phyloP scores from a whole-genome alignment of 2,888 invertebrate species.

The Drosophila subquinaria region DNA sequence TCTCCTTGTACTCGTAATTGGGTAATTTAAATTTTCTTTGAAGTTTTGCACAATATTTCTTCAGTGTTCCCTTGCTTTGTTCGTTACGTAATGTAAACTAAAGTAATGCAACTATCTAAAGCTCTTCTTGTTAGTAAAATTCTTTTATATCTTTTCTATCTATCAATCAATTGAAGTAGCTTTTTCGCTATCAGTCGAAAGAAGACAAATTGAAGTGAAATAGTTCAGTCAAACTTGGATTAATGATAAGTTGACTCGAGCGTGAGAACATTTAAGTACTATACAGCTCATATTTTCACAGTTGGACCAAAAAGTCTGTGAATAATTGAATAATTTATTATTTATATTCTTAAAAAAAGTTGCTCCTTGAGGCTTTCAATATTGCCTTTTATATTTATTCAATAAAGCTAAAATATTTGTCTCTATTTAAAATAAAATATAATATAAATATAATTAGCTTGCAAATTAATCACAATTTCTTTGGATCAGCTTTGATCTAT shows the following conservation, averaged over 20 bases:
- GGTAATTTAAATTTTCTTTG: conserved; percentile 59
- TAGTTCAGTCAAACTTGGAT: not conserved
- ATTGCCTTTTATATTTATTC: not conserved
- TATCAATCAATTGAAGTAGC: conserved; percentile 19
- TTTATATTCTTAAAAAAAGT: not conserved
- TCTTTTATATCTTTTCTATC: conserved; percentile 1
- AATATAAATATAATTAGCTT: not conserved
- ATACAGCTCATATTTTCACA: not conserved
- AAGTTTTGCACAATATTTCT: conserved; percentile 39
- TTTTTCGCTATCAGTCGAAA: not conserved
- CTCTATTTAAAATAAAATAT: not conserved
- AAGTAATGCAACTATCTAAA: conserved; percentile 8
- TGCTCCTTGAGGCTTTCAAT: not conserved
- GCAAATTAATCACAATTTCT: not conserved
- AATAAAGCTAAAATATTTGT: not conserved
- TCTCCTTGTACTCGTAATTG: conserved; percentile 50
- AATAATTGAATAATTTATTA: not conserved
- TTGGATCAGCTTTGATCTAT: not conserved
- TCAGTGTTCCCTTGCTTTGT: conserved; percentile 4
- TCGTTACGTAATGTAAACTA: not conserved
- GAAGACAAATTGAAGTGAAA: conserved; percentile 5
- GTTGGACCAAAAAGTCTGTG: not conserved
- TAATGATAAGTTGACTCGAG: conserved; percentile 3
- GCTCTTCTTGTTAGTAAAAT: conserved; percentile 3
- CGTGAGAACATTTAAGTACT: not conserved